phyloP scores from a whole-genome alignment of 2,113 vertebrate species.

The Mobula birostris region DNA sequence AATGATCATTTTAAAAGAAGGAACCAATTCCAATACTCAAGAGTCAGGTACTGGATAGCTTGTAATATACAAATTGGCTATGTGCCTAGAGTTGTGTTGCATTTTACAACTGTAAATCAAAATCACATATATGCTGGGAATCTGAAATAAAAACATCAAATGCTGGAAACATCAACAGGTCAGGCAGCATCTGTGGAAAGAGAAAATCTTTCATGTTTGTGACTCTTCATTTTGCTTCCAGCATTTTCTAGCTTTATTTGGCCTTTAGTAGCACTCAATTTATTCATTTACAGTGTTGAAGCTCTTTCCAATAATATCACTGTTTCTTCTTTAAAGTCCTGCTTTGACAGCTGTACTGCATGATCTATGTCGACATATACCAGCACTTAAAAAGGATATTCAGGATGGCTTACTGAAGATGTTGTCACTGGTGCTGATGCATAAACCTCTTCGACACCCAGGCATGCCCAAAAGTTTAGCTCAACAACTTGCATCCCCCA shows the following conservation, averaged over 20 bases:
- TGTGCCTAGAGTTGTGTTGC: background rate
- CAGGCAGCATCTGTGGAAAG: too few species aligned
- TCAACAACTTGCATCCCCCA: conserved; percentile 88
- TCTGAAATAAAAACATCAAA: too few species aligned
- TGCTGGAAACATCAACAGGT: too few species aligned
- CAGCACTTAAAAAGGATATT: conserved; percentile 95
- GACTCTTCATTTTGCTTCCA: too few species aligned
- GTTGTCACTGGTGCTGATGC: conserved; percentile 95
- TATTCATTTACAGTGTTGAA: background rate
- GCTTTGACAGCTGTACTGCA: conserved; percentile 92
- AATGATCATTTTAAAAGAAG: background rate
- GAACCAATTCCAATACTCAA: background rate
- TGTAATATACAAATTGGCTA: background rate
- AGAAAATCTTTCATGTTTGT: too few species aligned
- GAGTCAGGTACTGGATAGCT: background rate
- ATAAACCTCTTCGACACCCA: conserved; percentile 89
- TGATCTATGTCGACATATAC: conserved; percentile 93
- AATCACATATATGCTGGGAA: too few species aligned
- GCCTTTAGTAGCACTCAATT: background rate
- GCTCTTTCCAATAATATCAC: background rate
- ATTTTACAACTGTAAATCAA: background rate
- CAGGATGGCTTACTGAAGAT: conserved; percentile 96
- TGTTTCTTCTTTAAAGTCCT: conserved; percentile 61
- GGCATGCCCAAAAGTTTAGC: conserved; percentile 96
- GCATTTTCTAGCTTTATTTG: too few species aligned